A percentile compares a stretch with the other conserved stretches of the same genome.
These are phyloP conservation scores for Apamea crenata DNA, from an alignment of 2,888 invertebrate species.

Conservation along the genomic window DNA sequence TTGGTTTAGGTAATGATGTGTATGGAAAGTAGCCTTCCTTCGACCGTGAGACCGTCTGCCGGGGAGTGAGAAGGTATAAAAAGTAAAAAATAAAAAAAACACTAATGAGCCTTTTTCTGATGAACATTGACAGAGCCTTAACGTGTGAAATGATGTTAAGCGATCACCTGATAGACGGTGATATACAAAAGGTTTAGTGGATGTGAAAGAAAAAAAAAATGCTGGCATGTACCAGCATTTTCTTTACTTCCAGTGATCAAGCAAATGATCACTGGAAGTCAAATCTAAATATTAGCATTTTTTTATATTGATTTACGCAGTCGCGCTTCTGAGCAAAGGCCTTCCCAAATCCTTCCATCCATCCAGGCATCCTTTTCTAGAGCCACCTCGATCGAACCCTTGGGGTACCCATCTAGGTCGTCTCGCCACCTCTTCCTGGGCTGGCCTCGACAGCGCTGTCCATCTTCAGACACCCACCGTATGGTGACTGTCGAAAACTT, in stretches of 20 bases:
- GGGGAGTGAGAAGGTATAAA: neutral
- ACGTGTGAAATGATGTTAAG: neutral
- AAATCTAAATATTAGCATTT: too few relatives aligned
- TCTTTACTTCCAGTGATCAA: neutral
- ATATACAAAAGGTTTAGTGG: neutral
- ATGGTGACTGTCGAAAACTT: too few relatives aligned
- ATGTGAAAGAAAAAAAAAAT: neutral
- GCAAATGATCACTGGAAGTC: neutral
- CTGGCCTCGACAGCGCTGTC: neutral
- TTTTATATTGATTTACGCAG: too few relatives aligned
- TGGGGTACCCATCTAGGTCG: neutral
- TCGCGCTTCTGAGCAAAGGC: too few relatives aligned
- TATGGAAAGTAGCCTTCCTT: constrained; percentile 24
- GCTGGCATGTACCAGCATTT: neutral
- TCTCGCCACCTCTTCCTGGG: neutral
- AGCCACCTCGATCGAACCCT: neutral
- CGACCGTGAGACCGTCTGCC: constrained; percentile 17
- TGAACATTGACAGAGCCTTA: neutral
- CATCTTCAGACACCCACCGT: neutral
- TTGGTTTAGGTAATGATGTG: constrained; percentile 31
- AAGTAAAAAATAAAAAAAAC: neutral
- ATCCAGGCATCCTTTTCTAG: neutral
- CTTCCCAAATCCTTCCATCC: neutral
- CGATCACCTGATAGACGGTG: neutral
- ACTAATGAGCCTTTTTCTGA: neutral